Percentiles rank a stretch among this genome's conserved stretches.
phyloP scores from a whole-genome alignment of 2,113 vertebrate species.

The Setophaga kirtlandii region DNA sequence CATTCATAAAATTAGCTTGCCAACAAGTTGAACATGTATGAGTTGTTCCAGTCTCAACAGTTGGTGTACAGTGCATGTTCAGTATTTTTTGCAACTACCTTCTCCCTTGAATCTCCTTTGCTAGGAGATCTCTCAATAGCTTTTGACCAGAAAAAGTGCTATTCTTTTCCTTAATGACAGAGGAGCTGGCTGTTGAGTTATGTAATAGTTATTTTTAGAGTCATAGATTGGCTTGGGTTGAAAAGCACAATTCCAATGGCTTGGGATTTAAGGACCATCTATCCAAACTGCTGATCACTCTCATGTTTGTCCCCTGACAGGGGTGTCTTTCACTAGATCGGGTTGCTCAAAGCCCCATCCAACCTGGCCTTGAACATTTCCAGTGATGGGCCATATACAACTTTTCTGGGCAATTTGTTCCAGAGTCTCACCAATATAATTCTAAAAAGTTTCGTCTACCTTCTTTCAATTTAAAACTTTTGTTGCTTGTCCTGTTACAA shows the following conservation, averaged over 20 bases:
- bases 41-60: not conserved
- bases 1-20: not conserved
- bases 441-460: not conserved
- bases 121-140: not conserved
- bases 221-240: not conserved
- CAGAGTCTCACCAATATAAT: not conserved
- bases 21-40: not conserved
- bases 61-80: not conserved
- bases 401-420: not conserved
- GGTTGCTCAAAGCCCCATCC: not conserved
- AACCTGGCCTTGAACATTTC: not conserved
- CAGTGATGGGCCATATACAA: accelerated
- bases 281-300: not conserved
- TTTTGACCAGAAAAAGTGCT: not conserved
- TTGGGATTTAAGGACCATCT: not conserved
- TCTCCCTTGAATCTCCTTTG: not conserved
- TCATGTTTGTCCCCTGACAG: not conserved
- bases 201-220: not conserved
- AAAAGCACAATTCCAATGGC: not conserved
- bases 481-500: not conserved
- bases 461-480: not conserved
- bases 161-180: not conserved
- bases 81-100: not conserved
- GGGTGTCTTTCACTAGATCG: not conserved
- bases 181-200: not conserved